Conservation (phyloP, 2,888 invertebrate genomes). For the Melieria crassipennis region DNA sequence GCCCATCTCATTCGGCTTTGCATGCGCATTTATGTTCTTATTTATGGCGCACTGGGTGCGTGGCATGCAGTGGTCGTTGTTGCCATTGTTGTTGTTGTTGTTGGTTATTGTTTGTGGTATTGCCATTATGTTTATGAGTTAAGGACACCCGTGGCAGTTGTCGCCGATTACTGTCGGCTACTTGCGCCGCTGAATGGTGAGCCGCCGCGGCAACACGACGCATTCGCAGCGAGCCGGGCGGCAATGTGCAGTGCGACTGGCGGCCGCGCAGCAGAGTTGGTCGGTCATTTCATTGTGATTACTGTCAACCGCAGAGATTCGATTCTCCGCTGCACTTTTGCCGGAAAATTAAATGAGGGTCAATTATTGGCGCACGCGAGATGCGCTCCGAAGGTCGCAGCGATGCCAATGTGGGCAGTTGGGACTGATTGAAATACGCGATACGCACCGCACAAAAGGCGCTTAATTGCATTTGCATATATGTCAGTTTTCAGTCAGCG, state of each 20-base stretch:
- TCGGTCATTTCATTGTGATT: neutral
- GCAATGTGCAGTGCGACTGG: neutral
- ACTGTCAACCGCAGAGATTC: neutral
- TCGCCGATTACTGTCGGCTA: neutral
- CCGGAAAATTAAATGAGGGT: too few relatives aligned
- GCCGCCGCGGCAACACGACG: neutral
- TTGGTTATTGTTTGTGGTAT: slow-evolving; percentile 24
- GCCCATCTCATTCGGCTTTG: neutral
- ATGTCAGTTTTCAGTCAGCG: too few relatives aligned
- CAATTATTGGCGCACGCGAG: too few relatives aligned
- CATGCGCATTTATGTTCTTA: neutral
- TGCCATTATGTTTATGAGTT: slow-evolving; percentile 31
- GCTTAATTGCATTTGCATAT: too few relatives aligned
- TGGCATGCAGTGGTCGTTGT: neutral
- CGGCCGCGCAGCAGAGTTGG: neutral
- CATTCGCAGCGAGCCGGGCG: neutral
- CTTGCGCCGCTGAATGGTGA: neutral
- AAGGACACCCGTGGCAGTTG: slow-evolving; percentile 8
- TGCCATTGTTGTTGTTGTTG: slow-evolving; percentile 18
- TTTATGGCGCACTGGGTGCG: neutral
- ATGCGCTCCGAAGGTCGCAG: too few relatives aligned
- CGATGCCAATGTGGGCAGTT: too few relatives aligned
- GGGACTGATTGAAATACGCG: too few relatives aligned
- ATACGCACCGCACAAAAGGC: too few relatives aligned
- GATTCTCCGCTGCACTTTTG: neutral